A percentile compares a stretch with the other conserved stretches of the same genome.
Evolutionary conservation across 92 coral and sea anemone species (phyloP).

Genomic region (Porites cylindrica): DNA sequence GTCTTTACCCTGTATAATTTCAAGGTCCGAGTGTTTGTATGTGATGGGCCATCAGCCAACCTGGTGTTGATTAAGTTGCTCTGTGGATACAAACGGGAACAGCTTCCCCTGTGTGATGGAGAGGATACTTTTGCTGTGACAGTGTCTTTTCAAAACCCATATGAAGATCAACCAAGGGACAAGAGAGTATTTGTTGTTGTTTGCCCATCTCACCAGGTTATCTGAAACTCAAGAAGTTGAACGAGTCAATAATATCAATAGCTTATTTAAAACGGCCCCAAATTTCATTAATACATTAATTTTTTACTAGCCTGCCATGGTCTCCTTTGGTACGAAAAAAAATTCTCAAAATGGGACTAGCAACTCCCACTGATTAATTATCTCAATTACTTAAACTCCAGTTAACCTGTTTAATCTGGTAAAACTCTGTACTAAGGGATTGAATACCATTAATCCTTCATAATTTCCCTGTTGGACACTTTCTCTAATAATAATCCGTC

Average conservation of each 20-base stretch:
- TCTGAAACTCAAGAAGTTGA: too few species aligned
- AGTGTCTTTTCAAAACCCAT: not conserved
- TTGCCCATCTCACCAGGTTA: slow-evolving; percentile 32
- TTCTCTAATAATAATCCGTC: not conserved
- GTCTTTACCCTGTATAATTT: slow-evolving; percentile 43
- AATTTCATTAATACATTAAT: too few species aligned
- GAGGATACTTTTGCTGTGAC: slow-evolving; percentile 14
- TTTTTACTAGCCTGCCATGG: too few species aligned
- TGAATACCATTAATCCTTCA: slow-evolving; percentile 4
- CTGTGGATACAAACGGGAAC: slow-evolving; percentile 16
- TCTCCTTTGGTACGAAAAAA: too few species aligned
- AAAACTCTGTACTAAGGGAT: slow-evolving; percentile 5
- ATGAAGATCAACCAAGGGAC: not conserved
- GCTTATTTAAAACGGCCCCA: too few species aligned
- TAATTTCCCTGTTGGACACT: slow-evolving; percentile 7
- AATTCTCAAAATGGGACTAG: too few species aligned
- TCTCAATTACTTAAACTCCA: not conserved
- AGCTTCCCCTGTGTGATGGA: not conserved
- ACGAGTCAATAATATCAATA: too few species aligned
- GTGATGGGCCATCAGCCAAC: slow-evolving; percentile 60
- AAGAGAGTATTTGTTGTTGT: slow-evolving; percentile 33
- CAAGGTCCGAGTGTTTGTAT: slow-evolving; percentile 34
- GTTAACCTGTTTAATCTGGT: slow-evolving; percentile 2
- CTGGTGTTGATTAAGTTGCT: slow-evolving; percentile 37
- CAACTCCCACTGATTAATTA: not conserved